Conservation (phyloP, 2,113 vertebrate genomes). For the Proterorhinus semilunaris region DNA sequence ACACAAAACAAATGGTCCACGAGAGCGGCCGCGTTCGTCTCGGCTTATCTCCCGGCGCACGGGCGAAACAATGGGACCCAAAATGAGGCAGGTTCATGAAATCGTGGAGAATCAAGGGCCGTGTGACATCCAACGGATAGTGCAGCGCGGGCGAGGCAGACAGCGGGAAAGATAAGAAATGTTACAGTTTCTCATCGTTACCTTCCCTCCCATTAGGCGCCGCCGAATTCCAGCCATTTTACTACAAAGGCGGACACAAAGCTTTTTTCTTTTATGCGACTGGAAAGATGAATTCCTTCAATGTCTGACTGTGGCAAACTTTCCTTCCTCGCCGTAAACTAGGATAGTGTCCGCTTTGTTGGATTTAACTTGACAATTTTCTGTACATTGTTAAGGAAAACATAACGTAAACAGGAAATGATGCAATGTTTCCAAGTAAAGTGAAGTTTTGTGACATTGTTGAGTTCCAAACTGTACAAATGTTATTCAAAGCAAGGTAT, state of each 20-base stretch:
- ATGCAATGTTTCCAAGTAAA: too few species aligned
- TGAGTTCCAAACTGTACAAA: too few species aligned
- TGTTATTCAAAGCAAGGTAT: too few species aligned
- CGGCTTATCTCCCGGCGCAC: slow-evolving; percentile 1
- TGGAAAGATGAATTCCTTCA: neutral
- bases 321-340: neutral
- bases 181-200: slow-evolving; percentile 25
- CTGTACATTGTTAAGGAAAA: too few species aligned
- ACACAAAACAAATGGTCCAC: slow-evolving; percentile 2
- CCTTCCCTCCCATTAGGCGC: slow-evolving; percentile 35
- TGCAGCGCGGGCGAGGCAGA: neutral
- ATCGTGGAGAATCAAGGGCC: slow-evolving; percentile 24
- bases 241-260: neutral
- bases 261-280: neutral
- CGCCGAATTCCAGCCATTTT: slow-evolving; percentile 15
- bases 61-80: slow-evolving; percentile 13
- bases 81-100: slow-evolving; percentile 23
- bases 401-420: too few species aligned
- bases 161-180: slow-evolving; percentile 14
- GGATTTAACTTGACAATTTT: neutral
- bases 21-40: slow-evolving; percentile 9
- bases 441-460: too few species aligned
- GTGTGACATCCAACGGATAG: slow-evolving; percentile 9
- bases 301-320: neutral
- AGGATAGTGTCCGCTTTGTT: neutral